A percentile compares a stretch with the other conserved stretches of the same genome.
Evolutionary conservation across 2,888 invertebrate genomes (phyloP).

Genomic region (Drosophila barbarae): DNA sequence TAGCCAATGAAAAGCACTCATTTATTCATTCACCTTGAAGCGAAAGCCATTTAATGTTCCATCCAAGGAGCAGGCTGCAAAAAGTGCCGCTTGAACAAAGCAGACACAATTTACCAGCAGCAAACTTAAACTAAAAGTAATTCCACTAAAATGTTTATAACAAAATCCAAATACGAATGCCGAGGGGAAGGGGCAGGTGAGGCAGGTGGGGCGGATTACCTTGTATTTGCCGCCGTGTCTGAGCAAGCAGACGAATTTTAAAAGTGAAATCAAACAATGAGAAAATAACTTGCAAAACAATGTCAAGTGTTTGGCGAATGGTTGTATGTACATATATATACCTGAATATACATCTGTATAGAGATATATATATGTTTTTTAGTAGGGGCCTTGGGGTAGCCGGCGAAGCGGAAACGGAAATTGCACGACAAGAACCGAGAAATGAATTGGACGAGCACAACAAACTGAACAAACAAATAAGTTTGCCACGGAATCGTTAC

Average conservation of each 20-base stretch:
- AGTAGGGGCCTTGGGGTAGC: background rate
- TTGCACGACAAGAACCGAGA: constrained; percentile 33
- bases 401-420: constrained; percentile 35
- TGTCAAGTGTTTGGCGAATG: constrained; percentile 52
- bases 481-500: constrained; percentile 16
- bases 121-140: constrained; percentile 71
- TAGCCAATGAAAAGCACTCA: background rate
- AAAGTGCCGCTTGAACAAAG: background rate
- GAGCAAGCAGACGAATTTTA: constrained; percentile 60
- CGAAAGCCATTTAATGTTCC: background rate
- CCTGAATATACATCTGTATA: constrained; percentile 5
- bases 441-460: constrained; percentile 35
- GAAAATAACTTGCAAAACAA: constrained; percentile 71
- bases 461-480: constrained; percentile 24
- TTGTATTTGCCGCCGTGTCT: constrained; percentile 47
- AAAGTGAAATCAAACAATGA: constrained; percentile 73
- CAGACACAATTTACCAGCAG: constrained; percentile 19
- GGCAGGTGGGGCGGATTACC: constrained; percentile 26
- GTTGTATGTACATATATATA: constrained; percentile 2
- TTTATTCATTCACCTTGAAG: background rate
- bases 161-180: constrained; percentile 64
- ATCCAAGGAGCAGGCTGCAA: background rate
- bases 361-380: constrained; percentile 1
- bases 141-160: constrained; percentile 67
- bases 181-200: background rate